phyloP scores from a whole-genome alignment of 1,140 invertebrate species.

The Cydia pomonella region DNA sequence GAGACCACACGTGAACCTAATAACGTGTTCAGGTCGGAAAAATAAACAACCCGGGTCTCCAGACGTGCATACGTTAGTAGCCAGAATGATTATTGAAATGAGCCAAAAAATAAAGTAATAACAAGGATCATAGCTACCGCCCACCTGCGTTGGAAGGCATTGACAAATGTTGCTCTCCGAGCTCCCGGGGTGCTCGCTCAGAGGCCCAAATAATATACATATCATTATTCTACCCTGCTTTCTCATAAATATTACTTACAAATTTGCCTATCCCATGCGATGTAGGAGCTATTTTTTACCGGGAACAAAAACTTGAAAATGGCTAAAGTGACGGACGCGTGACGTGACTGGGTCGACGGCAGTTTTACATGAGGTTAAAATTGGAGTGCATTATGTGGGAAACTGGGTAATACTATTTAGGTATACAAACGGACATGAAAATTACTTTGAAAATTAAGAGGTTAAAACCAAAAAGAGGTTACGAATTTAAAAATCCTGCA shows the following conservation, averaged over 20 bases:
- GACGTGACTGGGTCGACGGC: slow-evolving; percentile 30
- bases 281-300: slow-evolving; percentile 59
- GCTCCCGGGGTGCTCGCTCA: slow-evolving; percentile 46
- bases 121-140: slow-evolving; percentile 53
- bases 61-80: slow-evolving; percentile 43
- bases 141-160: slow-evolving; percentile 60
- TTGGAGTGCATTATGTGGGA: slow-evolving; percentile 15
- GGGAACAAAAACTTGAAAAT: slow-evolving; percentile 52
- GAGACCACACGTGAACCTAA: slow-evolving; percentile 44
- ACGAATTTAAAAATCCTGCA: background rate
- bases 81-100: slow-evolving; percentile 53
- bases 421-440: background rate
- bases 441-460: slow-evolving; percentile 4
- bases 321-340: slow-evolving; percentile 32
- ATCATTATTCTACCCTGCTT: slow-evolving; percentile 64
- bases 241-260: slow-evolving; percentile 70
- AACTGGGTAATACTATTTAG: too few relatives aligned
- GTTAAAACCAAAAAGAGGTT: background rate
- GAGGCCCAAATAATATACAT: slow-evolving; percentile 69
- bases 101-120: slow-evolving; percentile 70
- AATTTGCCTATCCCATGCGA: slow-evolving; percentile 58
- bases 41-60: slow-evolving; percentile 37
- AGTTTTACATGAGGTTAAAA: slow-evolving; percentile 15
- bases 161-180: slow-evolving; percentile 63
- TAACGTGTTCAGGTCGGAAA: slow-evolving; percentile 26